These are phyloP conservation scores for Notarius lentiginosus DNA, from an alignment of 2,113 vertebrate genomes.

Conservation along the genomic window DNA sequence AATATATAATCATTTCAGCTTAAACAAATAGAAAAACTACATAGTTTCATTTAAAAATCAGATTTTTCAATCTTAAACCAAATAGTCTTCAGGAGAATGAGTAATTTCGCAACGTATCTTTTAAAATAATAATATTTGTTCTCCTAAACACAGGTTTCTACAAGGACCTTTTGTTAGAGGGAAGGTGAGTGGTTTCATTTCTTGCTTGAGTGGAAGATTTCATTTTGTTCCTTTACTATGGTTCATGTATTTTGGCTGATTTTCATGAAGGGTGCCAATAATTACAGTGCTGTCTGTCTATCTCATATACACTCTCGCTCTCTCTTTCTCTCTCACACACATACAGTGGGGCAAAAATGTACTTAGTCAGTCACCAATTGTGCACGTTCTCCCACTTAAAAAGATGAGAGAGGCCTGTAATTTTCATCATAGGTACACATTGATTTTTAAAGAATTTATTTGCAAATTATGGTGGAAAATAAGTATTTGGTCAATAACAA, in stretches of 20 bases:
- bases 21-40: not conserved
- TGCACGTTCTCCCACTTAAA: too few relatives aligned
- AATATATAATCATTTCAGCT: not conserved
- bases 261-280: not conserved
- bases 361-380: too few relatives aligned
- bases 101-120: not conserved
- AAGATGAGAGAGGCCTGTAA: too few relatives aligned
- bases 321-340: too few relatives aligned
- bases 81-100: not conserved
- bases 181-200: not conserved
- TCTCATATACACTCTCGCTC: constrained; percentile 11
- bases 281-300: not conserved
- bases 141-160: not conserved
- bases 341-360: too few relatives aligned
- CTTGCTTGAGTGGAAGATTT: not conserved
- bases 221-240: not conserved
- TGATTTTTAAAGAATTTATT: too few relatives aligned
- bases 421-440: too few relatives aligned
- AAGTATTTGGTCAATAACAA: too few relatives aligned
- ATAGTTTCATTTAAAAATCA: not conserved
- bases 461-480: too few relatives aligned
- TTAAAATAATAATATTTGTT: not conserved
- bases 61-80: not conserved
- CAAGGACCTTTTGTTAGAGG: not conserved
- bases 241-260: not conserved